Base-by-base conservation (phyloP, 2,113 vertebrate genomes). In the Entelurus aequoreus region DNA sequence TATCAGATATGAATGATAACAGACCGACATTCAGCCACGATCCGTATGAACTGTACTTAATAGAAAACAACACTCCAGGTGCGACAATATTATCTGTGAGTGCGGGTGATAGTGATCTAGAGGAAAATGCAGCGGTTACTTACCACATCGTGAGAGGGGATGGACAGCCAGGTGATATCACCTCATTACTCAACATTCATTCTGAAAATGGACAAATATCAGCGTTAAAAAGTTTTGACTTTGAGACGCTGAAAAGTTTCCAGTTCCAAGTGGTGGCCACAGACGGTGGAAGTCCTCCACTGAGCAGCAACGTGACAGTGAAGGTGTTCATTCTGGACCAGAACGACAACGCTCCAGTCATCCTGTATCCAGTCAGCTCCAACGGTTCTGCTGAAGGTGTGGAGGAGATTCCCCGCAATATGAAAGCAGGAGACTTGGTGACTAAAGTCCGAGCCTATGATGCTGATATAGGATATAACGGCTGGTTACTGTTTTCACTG, bases 1-100 rank as follows among this genome's bases (percentile, higher is more conserved):
- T 89, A 12, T 82, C 80, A 56, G 86, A 89, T 71, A 67, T 87
- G 1, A 89, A 89, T 65, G 86, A 89, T 0, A 89, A 89, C 57
- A 63, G 0, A 1, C 87, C 88, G 14, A 11, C 57, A 0, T 89
- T 89, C 62, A 63, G 53, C 0, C 59, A 77, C 2, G 74, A 68
- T 61, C 86, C 79, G 1, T 35, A 72, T 35, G 71, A 81, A 21
- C 16, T 89, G 7, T 92, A 87, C 54, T 8, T 90, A 12, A n/a
- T 40, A 4, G 88, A 90, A 80, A 90, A 90, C 52, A 89, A 89
- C 46, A 0, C 1, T 0, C 75, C 81, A 0, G 78, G 83, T 0
- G 16, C 16, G 1, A 2, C 9, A 0, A 82, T 88, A 66, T 75
- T 81, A 52, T 76, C 82, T 13, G 72, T 88, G 0, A 80, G 46